These are phyloP conservation scores for Esox lucius DNA, from an alignment of 2,797 vertebrate species.

Conservation along the genomic window DNA sequence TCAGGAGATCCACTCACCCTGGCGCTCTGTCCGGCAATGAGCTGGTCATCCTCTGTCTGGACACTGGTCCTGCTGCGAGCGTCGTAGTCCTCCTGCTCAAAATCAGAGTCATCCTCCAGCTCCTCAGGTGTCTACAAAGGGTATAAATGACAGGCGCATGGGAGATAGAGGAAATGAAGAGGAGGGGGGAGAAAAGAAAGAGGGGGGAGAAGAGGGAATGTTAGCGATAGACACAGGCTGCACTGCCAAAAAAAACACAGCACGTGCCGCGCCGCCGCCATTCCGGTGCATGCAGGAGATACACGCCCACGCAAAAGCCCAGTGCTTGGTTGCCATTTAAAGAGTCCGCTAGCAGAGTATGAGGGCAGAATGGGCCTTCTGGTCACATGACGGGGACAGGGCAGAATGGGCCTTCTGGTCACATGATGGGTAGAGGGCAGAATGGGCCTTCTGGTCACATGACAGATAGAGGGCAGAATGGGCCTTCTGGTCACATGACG, in stretches of 20 bases:
- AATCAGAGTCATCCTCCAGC: slow-evolving; percentile 95
- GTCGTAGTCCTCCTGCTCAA: slow-evolving; percentile 97
- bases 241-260: too few relatives aligned
- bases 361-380: slow-evolving; percentile 10
- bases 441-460: neutral
- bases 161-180: neutral
- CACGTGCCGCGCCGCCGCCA: too few relatives aligned
- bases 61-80: slow-evolving; percentile 94
- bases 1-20: slow-evolving; percentile 79
- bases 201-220: neutral
- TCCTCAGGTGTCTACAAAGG: slow-evolving; percentile 90
- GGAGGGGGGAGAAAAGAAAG: neutral
- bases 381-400: neutral
- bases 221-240: too few relatives aligned
- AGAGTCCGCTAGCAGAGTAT: neutral
- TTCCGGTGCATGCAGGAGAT: too few relatives aligned
- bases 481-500: neutral
- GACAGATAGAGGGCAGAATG: slow-evolving; percentile 2
- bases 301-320: too few relatives aligned
- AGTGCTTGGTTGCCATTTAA: too few relatives aligned
- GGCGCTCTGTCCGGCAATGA: slow-evolving; percentile 93
- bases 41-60: slow-evolving; percentile 96
- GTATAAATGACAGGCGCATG: too few relatives aligned
- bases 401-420: neutral
- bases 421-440: neutral